A percentile compares a stretch with the other conserved stretches of the same genome.
These are phyloP conservation scores for Linepithema humile DNA, from an alignment of 1,140 invertebrate genomes.

Conservation along the genomic window DNA sequence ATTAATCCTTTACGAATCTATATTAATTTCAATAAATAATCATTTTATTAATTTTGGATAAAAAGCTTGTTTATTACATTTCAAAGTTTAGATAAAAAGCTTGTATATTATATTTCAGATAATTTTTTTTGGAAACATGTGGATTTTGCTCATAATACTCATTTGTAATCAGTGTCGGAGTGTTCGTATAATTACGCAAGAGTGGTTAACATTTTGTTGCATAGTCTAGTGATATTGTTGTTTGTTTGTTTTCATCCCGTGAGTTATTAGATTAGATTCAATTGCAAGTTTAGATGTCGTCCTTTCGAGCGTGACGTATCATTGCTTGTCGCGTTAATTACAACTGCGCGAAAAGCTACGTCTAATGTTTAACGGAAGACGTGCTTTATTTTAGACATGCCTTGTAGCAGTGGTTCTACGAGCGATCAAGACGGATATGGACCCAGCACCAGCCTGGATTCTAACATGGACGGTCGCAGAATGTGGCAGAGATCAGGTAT, in stretches of 20 bases:
- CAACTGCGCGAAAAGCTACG: not conserved
- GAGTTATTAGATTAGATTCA: conserved; percentile 59
- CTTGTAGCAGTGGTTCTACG: conserved; percentile 84
- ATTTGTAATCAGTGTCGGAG: not conserved
- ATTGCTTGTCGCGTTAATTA: conserved; percentile 48
- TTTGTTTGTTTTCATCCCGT: conserved; percentile 14
- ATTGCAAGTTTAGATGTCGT: conserved; percentile 45
- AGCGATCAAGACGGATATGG: conserved; percentile 86
- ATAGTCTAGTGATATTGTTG: conserved; percentile 15
- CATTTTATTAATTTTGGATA: too few relatives aligned
- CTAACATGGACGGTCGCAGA: conserved; percentile 85
- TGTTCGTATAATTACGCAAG: conserved; percentile 10
- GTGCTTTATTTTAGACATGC: conserved; percentile 79
- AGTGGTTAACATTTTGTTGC: conserved; percentile 5
- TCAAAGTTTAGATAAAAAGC: too few relatives aligned
- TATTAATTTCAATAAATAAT: not conserved
- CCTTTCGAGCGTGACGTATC: conserved; percentile 27
- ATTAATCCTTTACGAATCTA: too few relatives aligned
- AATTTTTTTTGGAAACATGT: too few relatives aligned
- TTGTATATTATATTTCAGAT: too few relatives aligned
- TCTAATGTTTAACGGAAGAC: not conserved
- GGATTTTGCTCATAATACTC: not conserved
- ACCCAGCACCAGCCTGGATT: conserved; percentile 86
- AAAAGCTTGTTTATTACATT: too few relatives aligned
- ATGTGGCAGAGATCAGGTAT: conserved; percentile 85